phyloP scores from a whole-genome alignment of 2,113 vertebrate species.

The Platichthys stellatus region DNA sequence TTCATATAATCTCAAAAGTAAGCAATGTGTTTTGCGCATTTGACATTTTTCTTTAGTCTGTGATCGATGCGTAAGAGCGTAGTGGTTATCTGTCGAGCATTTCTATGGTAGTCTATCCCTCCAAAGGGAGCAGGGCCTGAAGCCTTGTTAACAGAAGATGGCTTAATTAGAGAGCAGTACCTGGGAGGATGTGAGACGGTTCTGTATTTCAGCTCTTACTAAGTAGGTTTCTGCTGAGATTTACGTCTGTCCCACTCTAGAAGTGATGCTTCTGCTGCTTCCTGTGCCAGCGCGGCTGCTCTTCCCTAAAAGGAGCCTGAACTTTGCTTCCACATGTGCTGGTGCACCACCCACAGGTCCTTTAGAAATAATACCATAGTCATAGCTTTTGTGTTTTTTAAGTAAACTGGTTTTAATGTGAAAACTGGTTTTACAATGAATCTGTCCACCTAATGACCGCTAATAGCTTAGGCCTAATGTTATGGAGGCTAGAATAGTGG shows the following conservation, averaged over 20 bases:
- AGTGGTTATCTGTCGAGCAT: conserved; percentile 81
- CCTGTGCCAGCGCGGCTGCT: conserved; percentile 9
- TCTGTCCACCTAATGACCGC: no score
- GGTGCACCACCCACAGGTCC: not conserved
- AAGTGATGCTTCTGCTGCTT: conserved; percentile 64
- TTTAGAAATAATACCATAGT: not conserved
- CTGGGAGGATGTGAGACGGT: conserved; percentile 60
- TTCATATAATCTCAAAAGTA: conserved; percentile 38
- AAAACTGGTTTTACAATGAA: no score
- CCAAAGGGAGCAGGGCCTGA: conserved; percentile 77
- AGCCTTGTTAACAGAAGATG: conserved; percentile 78
- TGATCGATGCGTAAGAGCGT: conserved; percentile 62
- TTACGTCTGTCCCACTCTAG: conserved; percentile 10
- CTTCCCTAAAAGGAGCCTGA: conserved; percentile 1
- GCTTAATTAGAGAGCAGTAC: conserved; percentile 82
- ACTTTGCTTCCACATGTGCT: not conserved
- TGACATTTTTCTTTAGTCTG: conserved; percentile 65
- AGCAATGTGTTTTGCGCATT: conserved; percentile 53
- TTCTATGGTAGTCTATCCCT: conserved; percentile 48
- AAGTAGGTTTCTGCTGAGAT: conserved; percentile 15
- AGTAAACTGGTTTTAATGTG: no score
- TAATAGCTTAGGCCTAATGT: no score
- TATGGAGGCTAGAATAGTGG: no score
- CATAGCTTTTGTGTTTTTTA: not conserved
- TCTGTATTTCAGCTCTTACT: conserved; percentile 72